Evolutionary conservation across 1,140 invertebrate genomes (phyloP), one percentile per base, ranked within the genome.

Genomic region (Chlorops oryzae): DNA sequence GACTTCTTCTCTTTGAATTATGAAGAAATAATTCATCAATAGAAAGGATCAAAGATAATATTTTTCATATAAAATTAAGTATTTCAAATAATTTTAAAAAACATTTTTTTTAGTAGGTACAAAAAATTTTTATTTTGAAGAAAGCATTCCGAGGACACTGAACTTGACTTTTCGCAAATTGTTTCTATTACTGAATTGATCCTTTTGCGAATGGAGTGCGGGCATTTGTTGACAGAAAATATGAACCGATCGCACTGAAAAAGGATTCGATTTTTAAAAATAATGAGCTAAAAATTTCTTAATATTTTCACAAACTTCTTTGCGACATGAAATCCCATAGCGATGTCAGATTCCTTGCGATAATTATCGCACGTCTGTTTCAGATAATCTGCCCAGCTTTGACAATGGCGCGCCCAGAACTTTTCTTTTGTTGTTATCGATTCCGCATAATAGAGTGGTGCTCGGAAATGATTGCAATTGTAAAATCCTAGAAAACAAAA

Each of bases 381-480:
- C n/a, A 66, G 41, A 28, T 57, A 69, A 18, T 69, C 53, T 12
- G 61, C 32, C 59, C 62, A 69, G 4, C 55, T 52, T 15, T 63
- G 59, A 45, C 65, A 69, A 7, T 63, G 57, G 44, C 61, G 59
- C 0, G 65, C 50, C 66, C 66, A 70, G 34, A 70, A 70, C 0
- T 64, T 66, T 0, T 44, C 41, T 0, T 51, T 40, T 46, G 10
- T 49, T 20, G 10, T 49, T 23, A 83, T 78, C 0, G 81, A 81
- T 57, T 81, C 80, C 0, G 71, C 75, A 54, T 80, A 84, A 52
- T 80, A 79, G 15, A 75, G 45, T 5, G 73, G 72, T 2, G 78
- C 70, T 38, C 78, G 63, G 24, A 73, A 67, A 51, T 80, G 79
- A 59, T 77, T 79, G 54, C 79, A 81, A 18, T 72, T 64, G 39